phyloP scores from a whole-genome alignment of 2,797 vertebrate species.

The Lophura swinhoii region DNA sequence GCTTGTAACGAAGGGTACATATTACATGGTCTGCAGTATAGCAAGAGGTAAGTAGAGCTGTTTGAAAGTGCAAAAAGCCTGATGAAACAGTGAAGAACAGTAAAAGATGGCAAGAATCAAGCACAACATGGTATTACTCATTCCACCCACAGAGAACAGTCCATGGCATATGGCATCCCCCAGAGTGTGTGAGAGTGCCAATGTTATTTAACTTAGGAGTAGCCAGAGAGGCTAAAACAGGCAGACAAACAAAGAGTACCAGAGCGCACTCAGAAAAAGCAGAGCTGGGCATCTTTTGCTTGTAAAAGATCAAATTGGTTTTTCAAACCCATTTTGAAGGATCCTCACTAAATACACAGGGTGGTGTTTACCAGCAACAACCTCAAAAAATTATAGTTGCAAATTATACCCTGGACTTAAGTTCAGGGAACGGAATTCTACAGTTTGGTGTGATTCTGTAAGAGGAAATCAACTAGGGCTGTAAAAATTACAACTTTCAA shows the following conservation, averaged over 20 bases:
- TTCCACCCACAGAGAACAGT: not conserved
- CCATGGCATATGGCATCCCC: too few relatives aligned
- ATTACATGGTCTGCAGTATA: not conserved
- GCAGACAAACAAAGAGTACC: not conserved
- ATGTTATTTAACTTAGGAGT: not conserved
- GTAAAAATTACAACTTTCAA: not conserved
- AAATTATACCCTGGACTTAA: not conserved
- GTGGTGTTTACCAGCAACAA: not conserved
- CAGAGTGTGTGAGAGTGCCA: not conserved
- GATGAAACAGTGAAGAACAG: not conserved
- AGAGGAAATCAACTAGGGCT: not conserved
- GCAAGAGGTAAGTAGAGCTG: not conserved
- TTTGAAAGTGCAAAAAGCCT: not conserved
- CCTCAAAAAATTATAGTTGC: not conserved
- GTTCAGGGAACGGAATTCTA: not conserved
- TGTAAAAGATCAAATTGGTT: not conserved
- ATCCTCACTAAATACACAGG: not conserved
- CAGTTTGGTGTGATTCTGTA: not conserved
- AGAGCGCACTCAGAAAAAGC: not conserved
- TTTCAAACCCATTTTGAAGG: not conserved
- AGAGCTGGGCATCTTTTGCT: not conserved
- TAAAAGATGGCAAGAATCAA: not conserved
- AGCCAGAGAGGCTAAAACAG: not conserved
- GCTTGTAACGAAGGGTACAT: not conserved
- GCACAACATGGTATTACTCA: not conserved